Conservation (phyloP, 2,888 invertebrate genomes). For the Metellina segmentata region DNA sequence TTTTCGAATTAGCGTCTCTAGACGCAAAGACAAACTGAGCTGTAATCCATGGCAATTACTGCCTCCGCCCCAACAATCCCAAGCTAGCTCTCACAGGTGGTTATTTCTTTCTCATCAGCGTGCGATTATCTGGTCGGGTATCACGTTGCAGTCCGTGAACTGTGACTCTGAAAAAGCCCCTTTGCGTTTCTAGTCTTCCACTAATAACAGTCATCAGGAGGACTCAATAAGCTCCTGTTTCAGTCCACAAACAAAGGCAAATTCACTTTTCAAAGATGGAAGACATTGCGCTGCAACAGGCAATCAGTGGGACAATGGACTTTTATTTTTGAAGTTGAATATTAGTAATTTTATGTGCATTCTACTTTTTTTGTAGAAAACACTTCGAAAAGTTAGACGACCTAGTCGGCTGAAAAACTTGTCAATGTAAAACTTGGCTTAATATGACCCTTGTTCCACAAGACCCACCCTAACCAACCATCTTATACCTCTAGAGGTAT, state of each 20-base stretch:
- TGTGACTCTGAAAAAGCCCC: slow-evolving; percentile 3
- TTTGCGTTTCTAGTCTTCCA: background rate
- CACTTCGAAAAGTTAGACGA: no score
- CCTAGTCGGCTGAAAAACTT: no score
- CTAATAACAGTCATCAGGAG: slow-evolving; percentile 45
- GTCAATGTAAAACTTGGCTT: no score
- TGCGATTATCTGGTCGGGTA: slow-evolving; percentile 35
- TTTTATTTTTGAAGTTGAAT: background rate
- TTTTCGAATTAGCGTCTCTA: background rate
- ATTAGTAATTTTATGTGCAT: no score
- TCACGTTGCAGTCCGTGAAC: slow-evolving; percentile 16
- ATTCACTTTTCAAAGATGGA: slow-evolving; percentile 1
- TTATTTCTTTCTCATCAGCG: background rate
- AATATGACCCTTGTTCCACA: no score
- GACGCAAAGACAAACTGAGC: slow-evolving; percentile 14
- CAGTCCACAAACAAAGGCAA: slow-evolving; percentile 20
- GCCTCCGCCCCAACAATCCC: slow-evolving; percentile 4
- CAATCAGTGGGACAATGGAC: background rate
- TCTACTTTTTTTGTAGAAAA: no score
- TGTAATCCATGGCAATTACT: slow-evolving; percentile 24
- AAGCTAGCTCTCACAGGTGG: background rate
- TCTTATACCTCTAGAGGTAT: no score
- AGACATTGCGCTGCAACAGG: background rate
- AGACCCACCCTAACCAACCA: no score
- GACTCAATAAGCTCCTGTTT: background rate